A percentile compares a stretch with the other conserved stretches of the same genome.
These are phyloP conservation scores for Peromyscus maniculatus DNA, from an alignment of 2,113 vertebrate species.

Conservation along the genomic window DNA sequence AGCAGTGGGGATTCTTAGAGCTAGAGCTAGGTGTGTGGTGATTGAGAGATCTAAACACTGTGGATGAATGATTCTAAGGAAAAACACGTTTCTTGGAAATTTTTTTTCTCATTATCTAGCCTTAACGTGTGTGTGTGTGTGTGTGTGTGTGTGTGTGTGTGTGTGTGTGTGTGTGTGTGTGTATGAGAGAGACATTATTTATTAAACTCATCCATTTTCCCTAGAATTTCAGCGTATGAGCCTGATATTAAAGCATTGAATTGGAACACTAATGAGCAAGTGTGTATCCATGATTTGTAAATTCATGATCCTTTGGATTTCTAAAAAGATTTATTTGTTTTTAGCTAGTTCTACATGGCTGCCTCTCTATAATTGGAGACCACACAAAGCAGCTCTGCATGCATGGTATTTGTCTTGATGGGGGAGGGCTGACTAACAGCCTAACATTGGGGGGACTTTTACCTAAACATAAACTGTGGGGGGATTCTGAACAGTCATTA, in stretches of 20 bases:
- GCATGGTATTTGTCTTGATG: rapidly evolving
- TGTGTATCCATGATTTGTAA: neutral
- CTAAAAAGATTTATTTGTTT: neutral
- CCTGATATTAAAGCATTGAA: neutral
- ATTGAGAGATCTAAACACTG: neutral
- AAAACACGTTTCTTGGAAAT: neutral
- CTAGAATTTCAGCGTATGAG: neutral
- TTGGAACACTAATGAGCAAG: neutral
- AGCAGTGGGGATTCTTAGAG: neutral
- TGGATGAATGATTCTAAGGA: neutral
- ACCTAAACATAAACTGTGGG: neutral
- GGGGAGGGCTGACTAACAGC: rapidly evolving
- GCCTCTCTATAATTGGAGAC: neutral
- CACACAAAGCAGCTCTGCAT: neutral
- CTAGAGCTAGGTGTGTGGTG: rapidly evolving
- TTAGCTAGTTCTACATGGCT: neutral
- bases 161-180: neutral
- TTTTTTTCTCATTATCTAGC: neutral
- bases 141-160: neutral
- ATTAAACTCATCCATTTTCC: neutral
- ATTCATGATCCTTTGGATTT: neutral
- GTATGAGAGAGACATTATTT: no score
- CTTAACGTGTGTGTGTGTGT: neutral
- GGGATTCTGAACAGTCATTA: neutral
- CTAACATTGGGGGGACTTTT: rapidly evolving